Evolutionary conservation across 2,888 invertebrate species (phyloP), one percentile per base, ranked within the genome.

Genomic region (Priocnemis perturbator): DNA sequence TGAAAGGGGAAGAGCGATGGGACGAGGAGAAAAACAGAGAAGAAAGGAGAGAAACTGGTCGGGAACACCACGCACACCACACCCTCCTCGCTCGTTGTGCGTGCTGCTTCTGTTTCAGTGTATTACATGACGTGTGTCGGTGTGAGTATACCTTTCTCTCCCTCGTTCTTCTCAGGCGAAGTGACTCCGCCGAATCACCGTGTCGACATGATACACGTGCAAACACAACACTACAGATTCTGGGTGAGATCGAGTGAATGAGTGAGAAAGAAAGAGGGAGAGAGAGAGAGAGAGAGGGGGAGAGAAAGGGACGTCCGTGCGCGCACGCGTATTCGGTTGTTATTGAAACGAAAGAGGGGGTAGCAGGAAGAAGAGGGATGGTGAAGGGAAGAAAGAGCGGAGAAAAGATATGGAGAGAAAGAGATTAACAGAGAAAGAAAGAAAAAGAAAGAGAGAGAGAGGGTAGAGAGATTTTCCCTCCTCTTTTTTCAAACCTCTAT

Each of bases 31-130:
- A 62, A 61, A 60, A 55, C 53, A 60, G 57, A 50, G 50, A 5
- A 3, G 14, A 26, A 26, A 2, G 47, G 47, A 37, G 37, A 37
- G 66, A 58, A 50, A 64, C 26, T 64, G 65, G 48, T 58, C 57
- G 48, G 30, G 48, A 56, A 69, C 65, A 64, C 68, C 47, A 60
- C 68, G 62, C 66, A 62, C 72, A 76, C 71, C 77, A 74, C 76
- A 71, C 77, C 73, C 74, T 74, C 66, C 67, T 2, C 26, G 26
- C 47, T 7, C 61, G n/a, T n/a, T 26, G 57, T 53, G 23, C 48
- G 57, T 64, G 45, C 37, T 60, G 7, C 7, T 53, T 19, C 20
- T 52, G 37, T 19, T 53, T 50, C 44, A 44, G 44, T 53, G 26
- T 20, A 15, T 14, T 3, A 17, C 45, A 37, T 30, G 15, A 37